phyloP scores from a whole-genome alignment of 2,888 invertebrate species.

The Microplitis deprimator region DNA sequence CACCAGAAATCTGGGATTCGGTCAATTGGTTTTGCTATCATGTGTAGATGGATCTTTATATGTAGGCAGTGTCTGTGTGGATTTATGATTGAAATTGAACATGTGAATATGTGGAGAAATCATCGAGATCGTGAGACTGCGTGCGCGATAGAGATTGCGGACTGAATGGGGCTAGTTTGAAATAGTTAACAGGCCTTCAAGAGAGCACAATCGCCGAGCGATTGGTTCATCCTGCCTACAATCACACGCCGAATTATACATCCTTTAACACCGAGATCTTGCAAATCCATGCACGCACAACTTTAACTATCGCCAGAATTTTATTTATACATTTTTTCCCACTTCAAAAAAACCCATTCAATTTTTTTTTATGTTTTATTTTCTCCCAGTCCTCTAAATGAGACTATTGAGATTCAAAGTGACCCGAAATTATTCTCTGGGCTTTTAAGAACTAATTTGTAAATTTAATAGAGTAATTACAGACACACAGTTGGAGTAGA shows the following conservation, averaged over 20 bases:
- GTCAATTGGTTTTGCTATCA: conserved; percentile 2
- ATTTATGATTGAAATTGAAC: background rate
- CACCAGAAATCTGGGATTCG: conserved; percentile 23
- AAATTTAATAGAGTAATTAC: background rate
- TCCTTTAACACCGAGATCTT: conserved; percentile 65
- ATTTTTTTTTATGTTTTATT: background rate
- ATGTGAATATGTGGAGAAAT: conserved; percentile 44
- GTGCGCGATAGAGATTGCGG: conserved; percentile 52
- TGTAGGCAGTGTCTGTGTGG: background rate
- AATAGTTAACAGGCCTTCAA: conserved; percentile 71
- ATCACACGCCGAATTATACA: conserved; percentile 69
- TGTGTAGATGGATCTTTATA: conserved; percentile 13
- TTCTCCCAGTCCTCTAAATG: conserved; percentile 34
- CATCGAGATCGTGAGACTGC: conserved; percentile 52
- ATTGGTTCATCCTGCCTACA: conserved; percentile 67
- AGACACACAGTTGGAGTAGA: no score
- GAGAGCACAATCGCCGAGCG: conserved; percentile 68
- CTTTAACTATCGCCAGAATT: conserved; percentile 45
- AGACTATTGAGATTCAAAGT: background rate
- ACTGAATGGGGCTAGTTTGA: conserved; percentile 71
- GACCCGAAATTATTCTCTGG: background rate
- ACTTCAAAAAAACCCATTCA: conserved; percentile 1
- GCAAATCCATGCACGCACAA: conserved; percentile 58
- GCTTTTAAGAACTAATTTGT: background rate
- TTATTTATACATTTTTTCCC: conserved; percentile 11